Percentiles rank a stretch among this genome's conserved stretches.
These are phyloP conservation scores for Drosophila oshimai DNA, from an alignment of 1,140 invertebrate genomes.

Conservation along the genomic window DNA sequence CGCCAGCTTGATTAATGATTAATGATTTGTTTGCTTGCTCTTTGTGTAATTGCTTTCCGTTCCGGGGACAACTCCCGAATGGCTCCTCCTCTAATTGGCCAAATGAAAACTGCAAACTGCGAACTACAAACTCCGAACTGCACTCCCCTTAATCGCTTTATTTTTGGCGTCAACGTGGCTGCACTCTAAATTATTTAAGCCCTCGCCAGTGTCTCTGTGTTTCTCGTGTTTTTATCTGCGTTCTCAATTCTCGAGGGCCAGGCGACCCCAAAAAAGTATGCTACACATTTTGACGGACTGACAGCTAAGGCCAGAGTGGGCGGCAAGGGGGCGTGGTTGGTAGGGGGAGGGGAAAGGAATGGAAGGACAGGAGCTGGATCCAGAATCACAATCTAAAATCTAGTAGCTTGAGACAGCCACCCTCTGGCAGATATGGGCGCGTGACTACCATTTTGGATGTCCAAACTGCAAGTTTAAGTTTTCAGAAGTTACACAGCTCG, in stretches of 20 bases:
- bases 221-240: neutral
- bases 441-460: neutral
- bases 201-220: conserved; percentile 19
- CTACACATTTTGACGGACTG: conserved; percentile 44
- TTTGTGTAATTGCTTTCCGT: conserved; percentile 34
- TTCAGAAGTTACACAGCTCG: too few relatives aligned
- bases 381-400: neutral
- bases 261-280: conserved; percentile 24
- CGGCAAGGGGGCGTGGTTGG: neutral
- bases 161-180: conserved; percentile 23
- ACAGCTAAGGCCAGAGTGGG: conserved; percentile 30
- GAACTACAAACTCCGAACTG: too few relatives aligned
- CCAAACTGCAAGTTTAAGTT: too few relatives aligned
- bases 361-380: neutral
- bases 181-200: conserved; percentile 37
- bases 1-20: conserved; percentile 31
- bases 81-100: conserved; percentile 23
- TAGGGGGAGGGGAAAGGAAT: too few relatives aligned
- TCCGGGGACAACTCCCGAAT: conserved; percentile 15
- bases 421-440: neutral
- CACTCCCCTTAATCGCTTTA: conserved; percentile 29
- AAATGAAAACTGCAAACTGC: conserved; percentile 26
- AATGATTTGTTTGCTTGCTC: neutral
- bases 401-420: neutral
- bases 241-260: neutral